phyloP scores from a whole-genome alignment of 2,888 invertebrate species.

The Iselma pallidipennis region DNA sequence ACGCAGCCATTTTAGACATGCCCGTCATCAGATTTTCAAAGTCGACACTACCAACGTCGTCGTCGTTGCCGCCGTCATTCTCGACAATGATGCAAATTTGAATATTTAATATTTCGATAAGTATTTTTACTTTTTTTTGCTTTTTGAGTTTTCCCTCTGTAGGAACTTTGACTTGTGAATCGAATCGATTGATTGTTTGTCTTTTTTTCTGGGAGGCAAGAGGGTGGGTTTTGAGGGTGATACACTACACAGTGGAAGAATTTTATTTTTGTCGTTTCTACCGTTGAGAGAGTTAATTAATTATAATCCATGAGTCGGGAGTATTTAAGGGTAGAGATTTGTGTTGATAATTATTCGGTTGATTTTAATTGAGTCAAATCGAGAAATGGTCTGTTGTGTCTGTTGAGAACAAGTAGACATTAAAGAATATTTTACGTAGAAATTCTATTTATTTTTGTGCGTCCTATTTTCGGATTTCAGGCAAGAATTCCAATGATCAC shows the following conservation, averaged over 20 bases:
- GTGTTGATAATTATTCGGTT: conserved; percentile 15
- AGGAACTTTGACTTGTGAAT: background rate
- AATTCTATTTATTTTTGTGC: too few species aligned
- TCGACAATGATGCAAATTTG: conserved; percentile 11
- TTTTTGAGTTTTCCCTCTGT: background rate
- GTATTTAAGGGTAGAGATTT: conserved; percentile 11
- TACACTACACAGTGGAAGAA: background rate
- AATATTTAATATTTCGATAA: conserved; percentile 14
- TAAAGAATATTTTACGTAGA: too few species aligned
- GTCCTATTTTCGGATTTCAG: too few species aligned
- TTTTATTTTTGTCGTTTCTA: background rate
- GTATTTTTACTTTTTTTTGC: conserved; percentile 2
- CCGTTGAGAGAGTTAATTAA: conserved; percentile 20
- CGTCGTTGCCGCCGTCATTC: conserved; percentile 1
- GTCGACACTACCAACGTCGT: background rate
- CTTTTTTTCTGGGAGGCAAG: background rate
- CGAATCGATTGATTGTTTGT: background rate
- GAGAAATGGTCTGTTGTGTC: too few species aligned
- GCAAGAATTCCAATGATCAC: too few species aligned
- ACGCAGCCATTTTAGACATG: conserved; percentile 13
- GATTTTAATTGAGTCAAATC: conserved; percentile 19
- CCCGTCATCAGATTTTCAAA: conserved; percentile 15
- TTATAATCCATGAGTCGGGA: conserved; percentile 13
- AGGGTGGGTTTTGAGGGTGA: background rate
- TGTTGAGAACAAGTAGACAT: too few species aligned